Base-by-base conservation (phyloP, 2,888 invertebrate genomes). In the Teleogryllus oceanicus region DNA sequence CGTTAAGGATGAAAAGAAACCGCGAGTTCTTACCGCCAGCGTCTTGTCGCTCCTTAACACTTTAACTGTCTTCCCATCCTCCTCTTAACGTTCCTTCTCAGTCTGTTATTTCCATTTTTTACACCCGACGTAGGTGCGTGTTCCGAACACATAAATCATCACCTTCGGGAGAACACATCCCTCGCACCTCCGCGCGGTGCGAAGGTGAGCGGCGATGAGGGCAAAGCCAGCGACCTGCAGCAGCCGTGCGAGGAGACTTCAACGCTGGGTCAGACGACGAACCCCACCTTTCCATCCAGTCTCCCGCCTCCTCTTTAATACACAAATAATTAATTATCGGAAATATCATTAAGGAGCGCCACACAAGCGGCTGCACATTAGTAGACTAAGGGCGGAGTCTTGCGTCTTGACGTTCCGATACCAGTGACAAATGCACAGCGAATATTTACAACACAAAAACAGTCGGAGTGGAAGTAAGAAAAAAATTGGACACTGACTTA, bases 91-190 rank as follows among this genome's bases (percentile, higher is more conserved):
- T 78, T 50, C 51, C 24, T 51, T 51, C 24, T 78, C 49, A n/a
- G n/a, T 74, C 51, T 78, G 74, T 49, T 49, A 13, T n/a, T 74
- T 74, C 74, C 78, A 16, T 74, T 51, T 74, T 74, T 37, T 16
- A 20, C n/a, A 21, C 77, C 11, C 77, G 16, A 10, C 79, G 16
- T 12, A 62, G 20, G n/a, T 76, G 81, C 81, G 80, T 80, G 81
- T 74, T 78, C 50, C 74, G 49, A 50, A 50, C 49, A 74, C 81
- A 81, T 81, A 81, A 81, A 81, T 81, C 81, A 81, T 81, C 80
- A 74, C 78, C 74, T 78, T 81, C 77, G 78, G 74, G 75, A 75
- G 74, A 75, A 11, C n/a, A 8, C 62, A 62, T 62, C 62, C 62
- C 62, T 62, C 62, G 62, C 62, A 12, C 62, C 62, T 62, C n/a